Evolutionary conservation across 2,888 invertebrate genomes (phyloP).

Genomic region (Drosophila cyrtoloma): DNA sequence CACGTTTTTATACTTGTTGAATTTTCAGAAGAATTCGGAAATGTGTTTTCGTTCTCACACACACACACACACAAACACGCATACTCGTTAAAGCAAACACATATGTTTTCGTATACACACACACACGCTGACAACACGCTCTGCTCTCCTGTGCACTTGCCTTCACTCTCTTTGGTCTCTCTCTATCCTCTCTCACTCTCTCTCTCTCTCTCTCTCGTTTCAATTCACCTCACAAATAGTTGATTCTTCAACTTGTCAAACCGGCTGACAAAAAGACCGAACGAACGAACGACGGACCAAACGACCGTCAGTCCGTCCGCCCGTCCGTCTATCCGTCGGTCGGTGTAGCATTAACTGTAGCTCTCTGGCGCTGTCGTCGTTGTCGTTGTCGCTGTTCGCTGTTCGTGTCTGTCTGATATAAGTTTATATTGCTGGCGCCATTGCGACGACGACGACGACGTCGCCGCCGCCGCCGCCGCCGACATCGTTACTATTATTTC

Average conservation of each 20-base stretch:
- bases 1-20: conserved; percentile 55
- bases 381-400: conserved; percentile 34
- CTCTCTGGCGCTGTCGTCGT: conserved; percentile 51
- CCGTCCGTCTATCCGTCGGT: conserved; percentile 53
- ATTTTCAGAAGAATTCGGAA: conserved; percentile 64
- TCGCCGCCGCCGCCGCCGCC: conserved; percentile 76
- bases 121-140: conserved; percentile 19
- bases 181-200: conserved; percentile 34
- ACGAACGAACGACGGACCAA: conserved; percentile 66
- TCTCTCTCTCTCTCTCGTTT: conserved; percentile 37
- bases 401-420: conserved; percentile 80
- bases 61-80: conserved; percentile 17
- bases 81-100: not conserved
- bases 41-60: conserved; percentile 50
- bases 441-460: conserved; percentile 77
- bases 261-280: conserved; percentile 75
- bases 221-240: conserved; percentile 77
- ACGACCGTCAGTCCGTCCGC: conserved; percentile 41
- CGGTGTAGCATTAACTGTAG: conserved; percentile 45
- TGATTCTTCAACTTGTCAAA: conserved; percentile 81
- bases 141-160: conserved; percentile 61
- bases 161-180: conserved; percentile 38
- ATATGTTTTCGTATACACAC: conserved; percentile 6
- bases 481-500: conserved; percentile 83
- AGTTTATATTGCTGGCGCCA: conserved; percentile 84